Conservation (phyloP, 2,888 invertebrate species). For the Drosophila quasianomalipes region DNA sequence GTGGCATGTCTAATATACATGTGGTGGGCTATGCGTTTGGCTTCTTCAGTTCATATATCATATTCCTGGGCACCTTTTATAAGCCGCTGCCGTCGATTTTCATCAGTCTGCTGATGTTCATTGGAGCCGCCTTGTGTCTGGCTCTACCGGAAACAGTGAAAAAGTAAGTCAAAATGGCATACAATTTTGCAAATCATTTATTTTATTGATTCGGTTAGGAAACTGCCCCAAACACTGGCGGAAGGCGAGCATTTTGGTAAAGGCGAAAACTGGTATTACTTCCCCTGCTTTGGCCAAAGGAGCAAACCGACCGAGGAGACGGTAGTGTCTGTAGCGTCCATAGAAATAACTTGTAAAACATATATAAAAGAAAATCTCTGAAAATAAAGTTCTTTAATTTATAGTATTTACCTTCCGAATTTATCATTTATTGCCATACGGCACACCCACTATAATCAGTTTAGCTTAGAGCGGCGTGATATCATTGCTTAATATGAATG, state of each 20-base stretch:
- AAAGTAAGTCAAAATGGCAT: slow-evolving; percentile 61
- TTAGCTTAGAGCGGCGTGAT: slow-evolving; percentile 5
- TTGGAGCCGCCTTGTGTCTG: slow-evolving; percentile 87
- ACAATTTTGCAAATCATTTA: background rate
- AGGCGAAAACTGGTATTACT: slow-evolving; percentile 86
- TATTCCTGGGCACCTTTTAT: slow-evolving; percentile 85
- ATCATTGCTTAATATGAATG: background rate
- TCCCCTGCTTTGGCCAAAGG: slow-evolving; percentile 82
- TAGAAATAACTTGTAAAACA: slow-evolving; percentile 18
- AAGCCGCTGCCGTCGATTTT: slow-evolving; percentile 87
- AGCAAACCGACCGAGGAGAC: slow-evolving; percentile 12
- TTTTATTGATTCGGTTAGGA: slow-evolving; percentile 61
- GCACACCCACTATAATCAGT: background rate
- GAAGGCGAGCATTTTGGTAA: slow-evolving; percentile 87
- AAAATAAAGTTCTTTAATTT: slow-evolving; percentile 39
- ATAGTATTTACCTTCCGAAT: slow-evolving; percentile 21
- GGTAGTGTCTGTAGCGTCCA: slow-evolving; percentile 1
- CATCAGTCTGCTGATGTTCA: slow-evolving; percentile 86
- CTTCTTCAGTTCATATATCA: slow-evolving; percentile 87
- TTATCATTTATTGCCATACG: slow-evolving; percentile 6
- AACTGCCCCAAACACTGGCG: slow-evolving; percentile 87
- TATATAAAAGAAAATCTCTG: slow-evolving; percentile 20
- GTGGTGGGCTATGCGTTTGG: slow-evolving; percentile 87
- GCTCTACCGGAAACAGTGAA: slow-evolving; percentile 87
- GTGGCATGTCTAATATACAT: slow-evolving; percentile 88